Evolutionary conservation across 2,888 invertebrate genomes (phyloP), one percentile per base, ranked within the genome.

Genomic region (Graphium colonna): DNA sequence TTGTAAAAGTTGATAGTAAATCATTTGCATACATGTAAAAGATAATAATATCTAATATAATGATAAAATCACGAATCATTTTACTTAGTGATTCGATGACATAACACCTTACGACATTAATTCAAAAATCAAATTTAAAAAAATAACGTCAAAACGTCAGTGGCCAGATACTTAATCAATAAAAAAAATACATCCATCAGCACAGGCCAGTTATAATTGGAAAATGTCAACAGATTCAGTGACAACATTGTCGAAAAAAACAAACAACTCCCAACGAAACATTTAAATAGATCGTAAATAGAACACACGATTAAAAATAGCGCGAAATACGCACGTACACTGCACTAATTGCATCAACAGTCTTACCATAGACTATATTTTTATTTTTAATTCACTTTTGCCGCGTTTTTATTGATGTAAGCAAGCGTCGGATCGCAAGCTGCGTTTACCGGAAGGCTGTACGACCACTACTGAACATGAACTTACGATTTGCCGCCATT

Each of bases 401-500:
- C 4, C 46, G 13, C 46, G 46, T 18, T 31, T 41, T 42, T n/a
- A n/a, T 26, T 28, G 13, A 10, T 18, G 33, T n/a, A 2, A 1
- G 17, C 5, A 17, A 3, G 5, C 31, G 42, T 9, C 5, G 26
- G 5, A n/a, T n/a, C n/a, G 5, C 1, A 13, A 15, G n/a, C 10
- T 21, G 46, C 42, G 52, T 36, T 16, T 7, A 21, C 0, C 47
- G 28, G 38, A 42, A 47, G 52, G 52, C 42, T 47, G 42, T 36
- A 38, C 42, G 10, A 47, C 21, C 26, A 52, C 52, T 52, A 38
- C 36, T 18, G 41, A 38, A 8, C 13, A 16, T 18, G 41, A 28
- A 10, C 12, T 36, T 15, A 41, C 18, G 15, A 8, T 28, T 47
- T 47, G 48, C 48, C 52, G 52, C 52, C 52, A 53, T 43, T 53